Evolutionary conservation across 2,888 invertebrate genomes (phyloP), one percentile per base, ranked within the genome.

Genomic region (Volucella inanis): DNA sequence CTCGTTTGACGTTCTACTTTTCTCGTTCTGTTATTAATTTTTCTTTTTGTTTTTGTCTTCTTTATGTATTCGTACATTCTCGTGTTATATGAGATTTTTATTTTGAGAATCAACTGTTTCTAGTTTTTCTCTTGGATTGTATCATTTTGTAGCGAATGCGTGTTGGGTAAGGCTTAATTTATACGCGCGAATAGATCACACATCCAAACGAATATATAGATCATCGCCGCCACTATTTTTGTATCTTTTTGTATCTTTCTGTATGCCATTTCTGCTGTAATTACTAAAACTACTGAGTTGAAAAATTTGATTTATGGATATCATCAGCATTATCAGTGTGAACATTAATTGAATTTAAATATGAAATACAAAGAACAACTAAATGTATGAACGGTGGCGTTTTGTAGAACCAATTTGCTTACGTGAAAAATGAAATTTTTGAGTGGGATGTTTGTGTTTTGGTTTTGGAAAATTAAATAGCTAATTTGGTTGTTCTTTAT

Each of bases 271-370:
- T 41, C 71, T 64, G 45, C 55, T 74, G 43, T 47, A 45, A 22
- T 50, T 50, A 62, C 62, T 3, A 12, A 54, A 49, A 39, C 67
- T 50, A 61, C 68, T 59, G 68, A 61, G 45, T 59, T 49, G 57
- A 45, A 49, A 47, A 11, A 14, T 65, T 55, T 78, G 79, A 79
- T 79, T 72, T 72, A 79, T 71, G 78, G 50, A 72, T 61, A 52
- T 72, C 39, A 72, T 67, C 72, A 61, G 59, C 39, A 61, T 52
- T 79, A 67, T 65, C 67, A 67, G 59, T 67, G 72, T 65, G 71
- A 57, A 50, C 71, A 70, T 70, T 78, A 57, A 76, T 67, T 54
- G 31, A 61, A 68, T 76, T 76, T 47, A 18, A 70, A 62, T 55
- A 55, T 47, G 22, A 57, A 47, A 47, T 15, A 31, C 31, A 68